Conservation (phyloP, 1,140 invertebrate species). For the Aricia agestis region DNA sequence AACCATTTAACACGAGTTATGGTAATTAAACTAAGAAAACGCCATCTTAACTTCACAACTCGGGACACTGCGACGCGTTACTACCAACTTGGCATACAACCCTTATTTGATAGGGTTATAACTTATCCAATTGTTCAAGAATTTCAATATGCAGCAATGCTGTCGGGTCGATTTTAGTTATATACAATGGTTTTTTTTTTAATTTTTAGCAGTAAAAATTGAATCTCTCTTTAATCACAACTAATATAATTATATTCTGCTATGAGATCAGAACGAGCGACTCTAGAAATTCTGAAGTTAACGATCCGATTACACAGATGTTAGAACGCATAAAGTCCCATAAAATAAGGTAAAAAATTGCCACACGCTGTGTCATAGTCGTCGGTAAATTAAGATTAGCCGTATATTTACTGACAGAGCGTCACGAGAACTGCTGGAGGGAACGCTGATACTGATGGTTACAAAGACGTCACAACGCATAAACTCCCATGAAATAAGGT, state of each 20-base stretch:
- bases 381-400: conserved; percentile 51
- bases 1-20: conserved; percentile 14
- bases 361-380: background rate
- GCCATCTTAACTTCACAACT: conserved; percentile 11
- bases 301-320: too few relatives aligned
- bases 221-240: too few relatives aligned
- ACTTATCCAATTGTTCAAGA: background rate
- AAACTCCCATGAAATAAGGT: background rate
- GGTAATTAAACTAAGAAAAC: conserved; percentile 12
- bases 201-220: too few relatives aligned
- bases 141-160: background rate
- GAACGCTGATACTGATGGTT: background rate
- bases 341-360: background rate
- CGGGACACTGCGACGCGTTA: background rate
- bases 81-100: conserved; percentile 1
- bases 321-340: too few relatives aligned
- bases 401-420: conserved; percentile 61
- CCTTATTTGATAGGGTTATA: background rate
- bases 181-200: too few relatives aligned
- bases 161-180: too few relatives aligned
- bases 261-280: too few relatives aligned
- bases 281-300: too few relatives aligned
- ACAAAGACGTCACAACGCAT: background rate
- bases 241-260: too few relatives aligned
- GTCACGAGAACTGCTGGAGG: conserved; percentile 52